These are phyloP conservation scores for Drosophila monieri DNA, from an alignment of 2,888 invertebrate species.

Conservation along the genomic window DNA sequence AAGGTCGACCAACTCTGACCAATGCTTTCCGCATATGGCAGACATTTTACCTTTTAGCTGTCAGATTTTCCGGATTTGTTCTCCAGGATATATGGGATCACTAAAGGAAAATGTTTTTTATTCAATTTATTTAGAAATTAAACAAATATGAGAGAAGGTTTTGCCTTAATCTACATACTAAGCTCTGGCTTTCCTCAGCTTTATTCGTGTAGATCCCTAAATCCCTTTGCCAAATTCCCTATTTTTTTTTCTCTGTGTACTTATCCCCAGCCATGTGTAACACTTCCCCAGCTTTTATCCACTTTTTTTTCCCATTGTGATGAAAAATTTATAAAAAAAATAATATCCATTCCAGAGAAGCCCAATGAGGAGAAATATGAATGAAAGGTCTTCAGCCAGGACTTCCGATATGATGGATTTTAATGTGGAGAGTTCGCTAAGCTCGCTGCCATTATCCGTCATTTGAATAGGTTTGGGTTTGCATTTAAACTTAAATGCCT, in stretches of 20 bases:
- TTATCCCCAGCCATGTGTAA: slow-evolving; percentile 21
- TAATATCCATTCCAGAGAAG: slow-evolving; percentile 13
- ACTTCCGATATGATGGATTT: slow-evolving; percentile 29
- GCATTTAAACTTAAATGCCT: slow-evolving; percentile 27
- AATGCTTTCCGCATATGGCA: slow-evolving; percentile 22
- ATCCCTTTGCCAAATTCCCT: neutral
- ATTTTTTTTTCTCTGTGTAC: neutral
- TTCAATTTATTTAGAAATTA: neutral
- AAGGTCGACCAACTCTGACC: slow-evolving; percentile 39
- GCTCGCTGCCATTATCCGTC: slow-evolving; percentile 12
- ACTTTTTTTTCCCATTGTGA: slow-evolving; percentile 4
- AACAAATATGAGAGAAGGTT: neutral
- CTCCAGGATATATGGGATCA: neutral
- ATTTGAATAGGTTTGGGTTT: neutral
- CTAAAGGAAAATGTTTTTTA: neutral
- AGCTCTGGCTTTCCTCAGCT: neutral
- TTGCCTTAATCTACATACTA: too few species aligned
- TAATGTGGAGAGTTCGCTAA: neutral
- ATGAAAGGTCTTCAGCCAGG: slow-evolving; percentile 6
- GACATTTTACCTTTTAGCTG: slow-evolving; percentile 31
- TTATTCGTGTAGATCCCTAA: neutral
- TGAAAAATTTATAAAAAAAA: too few species aligned
- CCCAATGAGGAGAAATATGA: neutral
- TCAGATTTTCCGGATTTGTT: slow-evolving; percentile 16
- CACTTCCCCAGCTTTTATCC: slow-evolving; percentile 25